Conservation (phyloP, 2,888 invertebrate species). For the Euplagia quadripunctaria region DNA sequence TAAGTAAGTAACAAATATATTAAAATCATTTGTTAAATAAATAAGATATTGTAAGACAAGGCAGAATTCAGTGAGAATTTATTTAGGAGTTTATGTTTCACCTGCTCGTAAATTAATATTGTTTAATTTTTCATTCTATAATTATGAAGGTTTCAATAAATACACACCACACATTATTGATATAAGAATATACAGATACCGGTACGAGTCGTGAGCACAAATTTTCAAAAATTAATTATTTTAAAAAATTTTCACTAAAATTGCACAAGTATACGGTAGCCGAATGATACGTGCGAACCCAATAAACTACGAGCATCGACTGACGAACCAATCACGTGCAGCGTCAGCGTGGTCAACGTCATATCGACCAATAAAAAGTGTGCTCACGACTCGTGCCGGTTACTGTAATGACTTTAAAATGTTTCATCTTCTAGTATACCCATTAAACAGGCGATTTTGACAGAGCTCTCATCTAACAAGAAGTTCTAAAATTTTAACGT, state of each 20-base stretch:
- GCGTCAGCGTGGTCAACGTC: too few relatives aligned
- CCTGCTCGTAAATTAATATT: not conserved
- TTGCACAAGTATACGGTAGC: too few relatives aligned
- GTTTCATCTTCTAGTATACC: not conserved
- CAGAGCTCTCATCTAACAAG: not conserved
- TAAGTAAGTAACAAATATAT: constrained; percentile 38
- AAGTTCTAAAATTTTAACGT: too few relatives aligned
- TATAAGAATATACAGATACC: not conserved
- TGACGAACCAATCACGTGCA: too few relatives aligned
- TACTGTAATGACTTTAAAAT: too few relatives aligned
- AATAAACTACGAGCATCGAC: too few relatives aligned
- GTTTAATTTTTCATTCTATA: not conserved
- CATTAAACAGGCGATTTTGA: not conserved
- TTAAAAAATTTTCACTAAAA: too few relatives aligned
- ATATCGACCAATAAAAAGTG: too few relatives aligned
- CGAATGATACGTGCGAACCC: too few relatives aligned
- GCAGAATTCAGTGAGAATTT: not conserved
- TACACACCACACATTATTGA: not conserved
- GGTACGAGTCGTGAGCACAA: too few relatives aligned
- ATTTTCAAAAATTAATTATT: too few relatives aligned
- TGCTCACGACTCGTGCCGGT: too few relatives aligned
- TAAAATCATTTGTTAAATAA: constrained; percentile 38
- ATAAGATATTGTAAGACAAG: constrained; percentile 21
- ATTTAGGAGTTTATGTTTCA: not conserved
- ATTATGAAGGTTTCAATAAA: not conserved